Evolutionary conservation across 2,113 vertebrate species (phyloP).

Genomic region (Oriolus oriolus): DNA sequence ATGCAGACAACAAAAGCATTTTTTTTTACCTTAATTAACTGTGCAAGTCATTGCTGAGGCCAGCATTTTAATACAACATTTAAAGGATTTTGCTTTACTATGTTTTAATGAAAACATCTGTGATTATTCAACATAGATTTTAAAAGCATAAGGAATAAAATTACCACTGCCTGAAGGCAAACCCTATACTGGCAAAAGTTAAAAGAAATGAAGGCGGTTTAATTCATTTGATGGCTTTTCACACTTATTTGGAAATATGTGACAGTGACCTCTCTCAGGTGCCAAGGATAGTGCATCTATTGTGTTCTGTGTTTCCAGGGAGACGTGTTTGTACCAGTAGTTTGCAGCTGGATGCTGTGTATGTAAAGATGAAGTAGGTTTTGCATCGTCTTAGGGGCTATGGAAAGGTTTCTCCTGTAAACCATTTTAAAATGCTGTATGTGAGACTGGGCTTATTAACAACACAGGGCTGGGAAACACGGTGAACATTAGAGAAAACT

Average conservation of each 20-base stretch:
- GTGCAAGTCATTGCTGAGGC: background rate
- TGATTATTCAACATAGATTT: background rate
- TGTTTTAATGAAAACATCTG: background rate
- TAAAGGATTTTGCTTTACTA: background rate
- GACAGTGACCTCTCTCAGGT: background rate
- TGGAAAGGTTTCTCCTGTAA: background rate
- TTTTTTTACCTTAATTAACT: background rate
- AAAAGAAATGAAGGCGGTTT: background rate
- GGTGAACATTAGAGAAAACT: background rate
- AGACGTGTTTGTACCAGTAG: background rate
- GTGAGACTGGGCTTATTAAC: background rate
- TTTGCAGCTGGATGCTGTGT: background rate
- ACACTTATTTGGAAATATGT: background rate
- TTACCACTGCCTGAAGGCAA: background rate
- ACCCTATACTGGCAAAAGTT: background rate
- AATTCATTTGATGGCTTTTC: background rate
- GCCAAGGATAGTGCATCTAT: background rate
- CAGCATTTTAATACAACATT: background rate
- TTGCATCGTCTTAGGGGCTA: rapidly evolving
- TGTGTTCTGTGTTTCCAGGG: background rate
- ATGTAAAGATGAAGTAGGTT: background rate
- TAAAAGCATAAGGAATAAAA: background rate
- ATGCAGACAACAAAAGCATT: background rate
- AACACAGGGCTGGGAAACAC: background rate
- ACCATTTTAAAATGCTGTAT: background rate